Evolutionary conservation across 2,797 vertebrate genomes (phyloP).

Genomic region (Periparus ater): DNA sequence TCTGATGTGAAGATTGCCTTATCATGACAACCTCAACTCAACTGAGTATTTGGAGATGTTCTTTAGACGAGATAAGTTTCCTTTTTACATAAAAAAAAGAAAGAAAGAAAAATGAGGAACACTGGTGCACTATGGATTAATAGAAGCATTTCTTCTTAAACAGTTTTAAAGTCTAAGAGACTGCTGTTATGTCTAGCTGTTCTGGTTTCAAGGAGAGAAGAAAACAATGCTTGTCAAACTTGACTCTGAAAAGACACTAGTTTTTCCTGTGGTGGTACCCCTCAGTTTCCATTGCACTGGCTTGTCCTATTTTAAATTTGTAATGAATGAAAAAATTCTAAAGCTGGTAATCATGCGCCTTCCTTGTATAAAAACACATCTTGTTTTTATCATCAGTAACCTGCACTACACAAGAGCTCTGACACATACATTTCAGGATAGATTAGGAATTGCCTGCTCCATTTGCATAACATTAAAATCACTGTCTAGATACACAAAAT

Average conservation of each 20-base stretch:
- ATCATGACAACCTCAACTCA: neutral
- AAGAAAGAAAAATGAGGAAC: slow-evolving; percentile 10
- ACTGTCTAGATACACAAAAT: slow-evolving; percentile 70
- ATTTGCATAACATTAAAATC: slow-evolving; percentile 78
- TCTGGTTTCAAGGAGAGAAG: slow-evolving; percentile 23
- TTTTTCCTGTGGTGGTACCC: slow-evolving; percentile 18
- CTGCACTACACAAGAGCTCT: slow-evolving; percentile 70
- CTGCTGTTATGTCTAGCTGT: neutral
- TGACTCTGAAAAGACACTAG: slow-evolving; percentile 35
- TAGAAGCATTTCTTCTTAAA: slow-evolving; percentile 24
- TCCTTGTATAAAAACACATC: slow-evolving; percentile 69
- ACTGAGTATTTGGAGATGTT: slow-evolving; percentile 19
- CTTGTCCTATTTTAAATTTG: slow-evolving; percentile 70
- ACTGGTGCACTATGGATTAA: neutral
- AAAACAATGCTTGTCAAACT: slow-evolving; percentile 48
- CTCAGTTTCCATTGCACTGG: slow-evolving; percentile 44
- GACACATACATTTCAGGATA: slow-evolving; percentile 74
- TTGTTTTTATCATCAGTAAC: slow-evolving; percentile 75
- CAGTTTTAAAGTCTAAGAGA: neutral
- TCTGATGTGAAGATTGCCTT: slow-evolving; percentile 47
- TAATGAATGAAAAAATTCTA: slow-evolving; percentile 66
- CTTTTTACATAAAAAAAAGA: neutral
- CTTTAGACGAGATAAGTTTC: slow-evolving; percentile 46
- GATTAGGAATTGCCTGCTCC: slow-evolving; percentile 68
- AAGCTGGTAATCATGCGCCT: slow-evolving; percentile 61